These are phyloP conservation scores for Bombyx mori DNA, from an alignment of 1,140 invertebrate genomes.

Conservation along the genomic window ASM3026992v2 NC_085126.1:12175001-12175500, in stretches of 20 bases:
- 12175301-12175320: constrained; percentile 20
- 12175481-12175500: too few species aligned
- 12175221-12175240: neutral
- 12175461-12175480: too few species aligned
- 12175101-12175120: too few species aligned
- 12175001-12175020: too few species aligned
- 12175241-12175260: neutral
- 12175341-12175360: constrained; percentile 6
- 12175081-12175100: too few species aligned
- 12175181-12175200: neutral
- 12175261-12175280: neutral
- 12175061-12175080: too few species aligned
- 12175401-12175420: constrained; percentile 58
- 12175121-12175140: too few species aligned
- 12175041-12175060: too few species aligned
- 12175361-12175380: constrained; percentile 18
- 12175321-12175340: constrained; percentile 30
- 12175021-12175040: too few species aligned
- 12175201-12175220: neutral
- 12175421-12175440: neutral
- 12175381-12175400: constrained; percentile 38
- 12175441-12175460: too few species aligned
- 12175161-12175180: too few species aligned
- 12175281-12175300: constrained; percentile 11
- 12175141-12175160: too few species aligned